Percentiles rank a stretch among this genome's conserved stretches.
Evolutionary conservation across 2,113 vertebrate genomes (phyloP).

Genomic region (Noturus placidus): DNA sequence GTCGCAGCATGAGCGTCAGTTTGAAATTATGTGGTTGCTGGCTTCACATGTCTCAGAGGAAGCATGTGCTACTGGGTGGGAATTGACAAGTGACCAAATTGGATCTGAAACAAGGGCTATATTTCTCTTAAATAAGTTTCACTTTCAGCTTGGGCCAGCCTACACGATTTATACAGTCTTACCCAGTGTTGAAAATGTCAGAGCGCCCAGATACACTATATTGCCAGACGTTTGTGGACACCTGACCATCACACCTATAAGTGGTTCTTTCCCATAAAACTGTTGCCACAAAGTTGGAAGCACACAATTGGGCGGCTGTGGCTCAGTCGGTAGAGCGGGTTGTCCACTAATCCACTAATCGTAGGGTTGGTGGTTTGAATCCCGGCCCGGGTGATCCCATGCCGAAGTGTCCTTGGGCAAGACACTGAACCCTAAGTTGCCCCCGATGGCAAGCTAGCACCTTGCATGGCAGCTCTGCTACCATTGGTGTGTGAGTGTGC

Average conservation of each 20-base stretch:
- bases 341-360: no score
- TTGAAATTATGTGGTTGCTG: neutral
- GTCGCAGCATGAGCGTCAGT: neutral
- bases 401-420: no score
- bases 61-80: neutral
- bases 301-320: no score
- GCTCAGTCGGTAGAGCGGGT: no score
- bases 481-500: no score
- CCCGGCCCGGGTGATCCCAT: no score
- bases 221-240: neutral
- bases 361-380: no score
- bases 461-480: no score
- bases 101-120: neutral
- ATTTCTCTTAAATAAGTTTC: neutral
- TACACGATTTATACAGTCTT: neutral
- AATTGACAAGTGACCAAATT: neutral
- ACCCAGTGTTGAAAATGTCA: neutral
- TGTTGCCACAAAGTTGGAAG: neutral
- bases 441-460: no score
- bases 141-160: neutral
- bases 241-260: neutral
- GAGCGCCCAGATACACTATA: no score
- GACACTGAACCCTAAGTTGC: no score
- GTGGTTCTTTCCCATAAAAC: neutral
- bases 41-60: neutral